Conservation (phyloP, 2,797 vertebrate species). For the Trematomus bernacchii region DNA sequence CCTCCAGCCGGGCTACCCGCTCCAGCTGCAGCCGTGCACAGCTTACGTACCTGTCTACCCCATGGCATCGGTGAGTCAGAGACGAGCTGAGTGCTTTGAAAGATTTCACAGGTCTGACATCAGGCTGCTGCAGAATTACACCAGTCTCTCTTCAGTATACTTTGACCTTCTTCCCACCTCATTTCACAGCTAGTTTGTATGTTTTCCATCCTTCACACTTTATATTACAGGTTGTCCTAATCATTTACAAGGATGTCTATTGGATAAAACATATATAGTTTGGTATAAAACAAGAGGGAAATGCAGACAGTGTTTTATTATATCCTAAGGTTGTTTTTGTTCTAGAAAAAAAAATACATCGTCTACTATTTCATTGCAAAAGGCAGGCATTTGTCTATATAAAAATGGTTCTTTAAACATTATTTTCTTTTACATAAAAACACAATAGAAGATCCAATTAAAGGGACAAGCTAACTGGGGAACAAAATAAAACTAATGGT, state of each 20-base stretch:
- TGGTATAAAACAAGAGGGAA: not conserved
- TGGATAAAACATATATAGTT: not conserved
- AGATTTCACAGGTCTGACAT: slow-evolving; percentile 44
- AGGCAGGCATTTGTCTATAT: no score
- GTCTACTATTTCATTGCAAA: no score
- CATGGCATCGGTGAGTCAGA: slow-evolving; percentile 90
- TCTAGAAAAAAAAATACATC: no score
- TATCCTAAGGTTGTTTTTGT: not conserved
- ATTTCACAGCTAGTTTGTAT: not conserved
- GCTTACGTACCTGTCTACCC: slow-evolving; percentile 95
- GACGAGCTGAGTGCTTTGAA: slow-evolving; percentile 1
- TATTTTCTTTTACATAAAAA: no score
- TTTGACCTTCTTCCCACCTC: not conserved
- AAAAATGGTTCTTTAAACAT: no score
- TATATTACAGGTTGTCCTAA: not conserved
- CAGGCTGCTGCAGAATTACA: slow-evolving; percentile 34
- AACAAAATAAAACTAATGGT: no score
- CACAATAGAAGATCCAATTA: no score
- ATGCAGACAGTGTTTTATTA: not conserved
- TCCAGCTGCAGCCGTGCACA: slow-evolving; percentile 94
- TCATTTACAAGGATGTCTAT: not conserved
- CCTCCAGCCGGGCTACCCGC: slow-evolving; percentile 90
- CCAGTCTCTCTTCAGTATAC: not conserved
- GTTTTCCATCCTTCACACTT: not conserved
- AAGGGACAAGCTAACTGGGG: no score